Conservation (phyloP, 2,888 invertebrate genomes). For the Agrochola macilenta region DNA sequence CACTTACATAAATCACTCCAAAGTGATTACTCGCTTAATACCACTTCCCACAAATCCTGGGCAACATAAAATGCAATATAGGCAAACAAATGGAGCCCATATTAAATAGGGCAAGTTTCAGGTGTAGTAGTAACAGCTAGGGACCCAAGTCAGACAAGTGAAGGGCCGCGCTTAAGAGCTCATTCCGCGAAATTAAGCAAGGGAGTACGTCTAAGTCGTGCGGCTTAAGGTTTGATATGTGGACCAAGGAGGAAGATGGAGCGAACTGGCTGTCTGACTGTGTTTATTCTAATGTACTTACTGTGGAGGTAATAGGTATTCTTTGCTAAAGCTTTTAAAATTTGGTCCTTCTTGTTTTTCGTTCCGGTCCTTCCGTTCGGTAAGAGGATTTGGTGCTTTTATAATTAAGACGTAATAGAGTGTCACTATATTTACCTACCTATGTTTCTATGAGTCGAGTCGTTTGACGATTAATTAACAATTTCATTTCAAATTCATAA, state of each 20-base stretch:
- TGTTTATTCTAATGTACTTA: slow-evolving; percentile 19
- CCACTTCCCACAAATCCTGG: slow-evolving; percentile 63
- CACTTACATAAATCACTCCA: slow-evolving; percentile 47
- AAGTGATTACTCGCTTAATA: slow-evolving; percentile 46
- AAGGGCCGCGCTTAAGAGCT: slow-evolving; percentile 84
- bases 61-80: slow-evolving; percentile 65
- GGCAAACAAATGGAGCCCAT: slow-evolving; percentile 63
- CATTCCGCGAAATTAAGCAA: slow-evolving; percentile 88
- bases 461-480: no score
- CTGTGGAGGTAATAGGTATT: background rate
- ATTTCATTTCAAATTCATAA: no score
- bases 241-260: slow-evolving; percentile 51
- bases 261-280: slow-evolving; percentile 47
- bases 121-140: slow-evolving; percentile 66
- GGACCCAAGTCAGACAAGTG: slow-evolving; percentile 77
- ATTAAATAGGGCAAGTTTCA: slow-evolving; percentile 69
- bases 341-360: background rate
- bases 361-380: background rate
- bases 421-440: no score
- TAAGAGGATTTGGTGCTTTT: background rate
- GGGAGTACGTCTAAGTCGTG: slow-evolving; percentile 82
- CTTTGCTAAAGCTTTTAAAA: background rate
- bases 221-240: slow-evolving; percentile 75
- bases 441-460: no score
- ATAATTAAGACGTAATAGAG: background rate